These are phyloP conservation scores for Coelinius sp. DNA, from an alignment of 2,888 invertebrate genomes.

Conservation along the genomic window DNA sequence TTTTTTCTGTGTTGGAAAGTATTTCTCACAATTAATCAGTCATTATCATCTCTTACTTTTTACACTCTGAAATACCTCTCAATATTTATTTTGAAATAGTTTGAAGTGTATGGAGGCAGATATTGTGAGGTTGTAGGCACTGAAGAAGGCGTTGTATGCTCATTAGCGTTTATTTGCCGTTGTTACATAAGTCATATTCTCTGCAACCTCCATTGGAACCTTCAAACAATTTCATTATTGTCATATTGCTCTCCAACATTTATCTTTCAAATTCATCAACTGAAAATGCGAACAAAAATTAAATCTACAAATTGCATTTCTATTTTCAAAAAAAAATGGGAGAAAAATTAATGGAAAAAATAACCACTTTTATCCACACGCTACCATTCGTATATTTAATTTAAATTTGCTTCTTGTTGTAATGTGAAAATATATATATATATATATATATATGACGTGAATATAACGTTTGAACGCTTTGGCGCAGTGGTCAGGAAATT, in stretches of 20 bases:
- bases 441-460: no score
- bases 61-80: no score
- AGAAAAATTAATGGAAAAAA: not conserved
- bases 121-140: constrained; percentile 37
- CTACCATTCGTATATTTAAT: not conserved
- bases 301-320: not conserved
- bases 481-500: constrained; percentile 27
- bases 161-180: constrained; percentile 70
- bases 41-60: not conserved
- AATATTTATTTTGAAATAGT: not conserved
- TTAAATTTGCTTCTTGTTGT: not conserved
- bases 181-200: constrained; percentile 67
- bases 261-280: constrained; percentile 35
- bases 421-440: not conserved
- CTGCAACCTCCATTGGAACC: constrained; percentile 29
- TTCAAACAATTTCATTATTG: constrained; percentile 32
- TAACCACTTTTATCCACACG: not conserved
- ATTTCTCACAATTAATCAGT: not conserved
- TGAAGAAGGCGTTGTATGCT: constrained; percentile 61
- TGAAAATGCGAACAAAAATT: not conserved
- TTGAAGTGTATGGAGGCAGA: constrained; percentile 21
- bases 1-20: not conserved
- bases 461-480: constrained; percentile 1
- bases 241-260: constrained; percentile 38
- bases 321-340: not conserved